Evolutionary conservation across 2,888 invertebrate genomes (phyloP).

Genomic region (Orchestes rusci): DNA sequence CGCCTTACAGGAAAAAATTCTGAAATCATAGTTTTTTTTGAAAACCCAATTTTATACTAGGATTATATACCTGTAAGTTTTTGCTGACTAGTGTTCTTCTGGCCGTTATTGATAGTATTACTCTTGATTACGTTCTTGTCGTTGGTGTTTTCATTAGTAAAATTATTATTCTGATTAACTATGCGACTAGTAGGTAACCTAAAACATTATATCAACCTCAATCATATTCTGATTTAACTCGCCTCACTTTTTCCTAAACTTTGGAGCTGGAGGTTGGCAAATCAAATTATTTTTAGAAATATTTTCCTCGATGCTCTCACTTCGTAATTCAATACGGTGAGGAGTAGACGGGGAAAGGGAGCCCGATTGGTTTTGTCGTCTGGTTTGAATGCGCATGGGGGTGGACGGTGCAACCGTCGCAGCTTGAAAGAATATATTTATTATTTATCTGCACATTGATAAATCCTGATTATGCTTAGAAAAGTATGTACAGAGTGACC

Average conservation of each 20-base stretch:
- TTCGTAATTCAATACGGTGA: constrained; percentile 37
- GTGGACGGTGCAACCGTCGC: constrained; percentile 24
- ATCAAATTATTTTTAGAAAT: constrained; percentile 23
- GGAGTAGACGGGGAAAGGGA: constrained; percentile 36
- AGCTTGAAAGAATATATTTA: constrained; percentile 1
- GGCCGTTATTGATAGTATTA: constrained; percentile 2
- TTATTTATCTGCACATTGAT: too few relatives aligned
- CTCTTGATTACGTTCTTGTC: too few relatives aligned
- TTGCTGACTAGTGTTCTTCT: constrained; percentile 20
- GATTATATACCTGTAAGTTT: constrained; percentile 24
- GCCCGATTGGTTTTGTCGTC: constrained; percentile 24
- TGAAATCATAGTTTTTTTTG: constrained; percentile 1
- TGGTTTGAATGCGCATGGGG: constrained; percentile 27
- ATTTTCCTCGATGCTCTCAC: constrained; percentile 25
- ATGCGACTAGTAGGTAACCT: constrained; percentile 13
- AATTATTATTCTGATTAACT: constrained; percentile 1
- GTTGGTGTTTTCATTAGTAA: too few relatives aligned
- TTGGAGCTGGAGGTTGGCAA: constrained; percentile 21
- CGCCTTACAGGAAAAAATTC: constrained; percentile 86
- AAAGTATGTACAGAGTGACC: too few relatives aligned
- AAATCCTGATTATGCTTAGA: too few relatives aligned
- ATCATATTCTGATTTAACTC: constrained; percentile 1
- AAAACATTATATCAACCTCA: neutral
- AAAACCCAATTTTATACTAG: constrained; percentile 1
- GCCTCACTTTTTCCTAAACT: constrained; percentile 27